Base-by-base conservation (phyloP, 2,797 vertebrate species). In the Eulemur rubriventer region DNA sequence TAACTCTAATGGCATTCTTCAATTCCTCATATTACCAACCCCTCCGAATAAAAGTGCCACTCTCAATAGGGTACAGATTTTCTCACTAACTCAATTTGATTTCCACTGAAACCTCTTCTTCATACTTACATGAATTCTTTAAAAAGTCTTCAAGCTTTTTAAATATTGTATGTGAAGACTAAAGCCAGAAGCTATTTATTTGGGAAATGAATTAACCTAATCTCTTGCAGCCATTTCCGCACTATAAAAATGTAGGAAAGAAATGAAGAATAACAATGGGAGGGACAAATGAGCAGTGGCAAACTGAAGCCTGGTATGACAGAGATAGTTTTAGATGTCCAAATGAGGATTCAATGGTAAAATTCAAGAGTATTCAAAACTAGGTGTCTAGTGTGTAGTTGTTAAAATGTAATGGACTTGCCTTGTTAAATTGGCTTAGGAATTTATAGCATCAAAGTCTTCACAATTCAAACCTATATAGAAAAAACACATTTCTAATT, bases 1-100 rank as follows among this genome's bases (percentile, higher is more conserved):
- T 97, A 95, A 95, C 85, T 97, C 93, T 97, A 97, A 96, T 91
- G 92, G 83, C 73, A 94, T 96, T 96, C 82, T 96, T 96, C 85
- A 97, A 63, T 96, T 97, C 96, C 94, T 94, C 96, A 86, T 96
- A 97, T 95, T 97, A 94, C 94, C 91, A 97, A 96, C 65, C 79
- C 46, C 79, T 97, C 82, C 96, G 90, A 97, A 97, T 85, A 97
- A 96, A 97, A 96, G 96, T 97, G 84, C 81, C 79, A 83, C 95
- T 98, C 95, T 97, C 96, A 92, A 95, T 93, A 97, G 89, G 76
- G 87, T 93, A 22, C 94, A 93, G 76, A 95, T 92, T 88, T 97
- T 94, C 91, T 89, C 83, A 94, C 65, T 94, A 94, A 96, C 59
- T 96, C 90, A 96, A 93, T 96, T 93, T 95, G 91, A 95, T 95